Evolutionary conservation across 2,797 vertebrate species (phyloP).

Genomic region (Pantherophis vulpinus): DNA sequence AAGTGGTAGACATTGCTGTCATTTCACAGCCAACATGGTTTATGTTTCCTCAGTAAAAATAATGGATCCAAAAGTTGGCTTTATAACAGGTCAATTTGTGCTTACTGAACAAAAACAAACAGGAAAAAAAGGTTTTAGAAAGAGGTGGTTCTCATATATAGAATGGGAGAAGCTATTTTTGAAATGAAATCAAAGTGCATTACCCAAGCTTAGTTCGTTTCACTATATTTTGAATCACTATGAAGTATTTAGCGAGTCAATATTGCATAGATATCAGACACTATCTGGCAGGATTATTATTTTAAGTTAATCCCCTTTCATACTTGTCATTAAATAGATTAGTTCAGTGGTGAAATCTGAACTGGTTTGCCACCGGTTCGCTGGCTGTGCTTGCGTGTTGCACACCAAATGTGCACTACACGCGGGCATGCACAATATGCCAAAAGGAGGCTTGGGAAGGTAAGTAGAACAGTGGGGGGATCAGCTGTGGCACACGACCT

Average conservation of each 20-base stretch:
- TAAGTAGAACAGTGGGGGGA: too few species aligned
- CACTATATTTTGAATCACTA: background rate
- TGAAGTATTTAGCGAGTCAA: background rate
- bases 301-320: background rate
- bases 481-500: too few species aligned
- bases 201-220: background rate
- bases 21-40: background rate
- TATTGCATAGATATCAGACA: background rate
- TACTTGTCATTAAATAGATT: background rate
- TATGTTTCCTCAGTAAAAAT: background rate
- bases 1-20: background rate
- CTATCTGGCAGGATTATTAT: background rate
- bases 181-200: background rate
- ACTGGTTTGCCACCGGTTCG: too few species aligned
- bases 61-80: background rate
- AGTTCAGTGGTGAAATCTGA: too few species aligned
- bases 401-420: too few species aligned
- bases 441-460: too few species aligned
- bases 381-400: too few species aligned
- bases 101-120: background rate
- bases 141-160: background rate
- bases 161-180: background rate
- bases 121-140: background rate
- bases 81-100: background rate
- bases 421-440: too few species aligned